phyloP scores from a whole-genome alignment of 2,888 invertebrate species.

The Leptinotarsa peninsularis region DNA sequence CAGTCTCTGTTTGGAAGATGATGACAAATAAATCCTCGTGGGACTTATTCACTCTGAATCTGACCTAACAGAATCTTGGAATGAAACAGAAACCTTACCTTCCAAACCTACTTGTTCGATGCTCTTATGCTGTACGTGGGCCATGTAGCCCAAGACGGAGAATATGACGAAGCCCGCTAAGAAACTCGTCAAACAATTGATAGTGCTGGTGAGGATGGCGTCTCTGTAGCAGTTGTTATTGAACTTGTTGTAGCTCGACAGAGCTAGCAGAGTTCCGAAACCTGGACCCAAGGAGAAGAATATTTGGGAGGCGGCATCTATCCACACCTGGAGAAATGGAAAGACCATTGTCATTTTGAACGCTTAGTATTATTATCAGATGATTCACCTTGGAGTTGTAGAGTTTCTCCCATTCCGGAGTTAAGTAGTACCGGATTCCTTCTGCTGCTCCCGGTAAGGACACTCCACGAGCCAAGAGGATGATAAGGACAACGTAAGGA shows the following conservation, averaged over 20 bases:
- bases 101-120: constrained; percentile 89
- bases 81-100: constrained; percentile 47
- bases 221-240: constrained; percentile 92
- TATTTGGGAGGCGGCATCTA: constrained; percentile 93
- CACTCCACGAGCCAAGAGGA: constrained; percentile 85
- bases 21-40: too few species aligned
- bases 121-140: constrained; percentile 86
- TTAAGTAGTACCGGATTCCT: constrained; percentile 89
- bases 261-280: constrained; percentile 88
- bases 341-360: background rate
- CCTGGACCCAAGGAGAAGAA: constrained; percentile 95
- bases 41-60: too few species aligned
- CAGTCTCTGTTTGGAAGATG: too few species aligned
- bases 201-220: constrained; percentile 88
- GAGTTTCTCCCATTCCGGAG: constrained; percentile 89
- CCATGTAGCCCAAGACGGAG: constrained; percentile 96
- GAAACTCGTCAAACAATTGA: constrained; percentile 93
- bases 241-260: constrained; percentile 94
- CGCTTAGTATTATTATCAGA: background rate
- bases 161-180: constrained; percentile 95
- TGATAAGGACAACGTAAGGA: constrained; percentile 90
- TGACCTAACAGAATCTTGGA: too few species aligned
- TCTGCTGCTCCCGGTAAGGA: constrained; percentile 87
- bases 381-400: constrained; percentile 72
- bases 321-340: constrained; percentile 75